Evolutionary conservation across 2,888 invertebrate genomes (phyloP).

Genomic region (Dynastes hyllus): DNA sequence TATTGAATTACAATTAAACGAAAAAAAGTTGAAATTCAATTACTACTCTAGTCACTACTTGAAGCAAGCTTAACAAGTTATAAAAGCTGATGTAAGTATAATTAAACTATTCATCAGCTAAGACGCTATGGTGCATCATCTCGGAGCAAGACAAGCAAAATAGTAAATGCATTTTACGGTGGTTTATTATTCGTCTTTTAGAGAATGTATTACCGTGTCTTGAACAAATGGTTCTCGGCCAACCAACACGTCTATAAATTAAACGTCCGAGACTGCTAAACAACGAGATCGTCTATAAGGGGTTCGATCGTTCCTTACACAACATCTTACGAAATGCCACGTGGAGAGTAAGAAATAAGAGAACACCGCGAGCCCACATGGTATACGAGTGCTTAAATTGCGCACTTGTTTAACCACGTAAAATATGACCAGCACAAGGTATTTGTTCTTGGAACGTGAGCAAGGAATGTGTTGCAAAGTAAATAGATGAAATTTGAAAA

Average conservation of each 20-base stretch:
- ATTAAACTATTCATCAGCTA: too few species aligned
- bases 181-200: slow-evolving; percentile 1
- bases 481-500: slow-evolving; percentile 1
- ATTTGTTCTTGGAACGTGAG: slow-evolving; percentile 10
- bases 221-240: neutral
- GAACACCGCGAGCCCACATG: neutral
- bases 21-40: too few species aligned
- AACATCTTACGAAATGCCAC: slow-evolving; percentile 29
- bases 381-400: neutral
- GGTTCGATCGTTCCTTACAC: slow-evolving; percentile 23
- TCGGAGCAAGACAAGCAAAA: too few species aligned
- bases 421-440: neutral
- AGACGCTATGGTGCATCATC: neutral
- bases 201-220: slow-evolving; percentile 5
- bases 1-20: too few species aligned
- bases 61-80: too few species aligned
- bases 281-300: slow-evolving; percentile 19
- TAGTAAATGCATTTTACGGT: neutral
- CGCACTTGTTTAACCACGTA: slow-evolving; percentile 10
- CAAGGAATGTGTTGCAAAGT: slow-evolving; percentile 15
- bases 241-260: slow-evolving; percentile 16
- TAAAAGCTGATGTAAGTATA: neutral
- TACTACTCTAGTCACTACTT: too few species aligned
- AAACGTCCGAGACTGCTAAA: slow-evolving; percentile 22
- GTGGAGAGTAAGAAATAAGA: slow-evolving; percentile 1